Conservation (phyloP, 2,113 vertebrate genomes). For the Pavo muticus region DNA sequence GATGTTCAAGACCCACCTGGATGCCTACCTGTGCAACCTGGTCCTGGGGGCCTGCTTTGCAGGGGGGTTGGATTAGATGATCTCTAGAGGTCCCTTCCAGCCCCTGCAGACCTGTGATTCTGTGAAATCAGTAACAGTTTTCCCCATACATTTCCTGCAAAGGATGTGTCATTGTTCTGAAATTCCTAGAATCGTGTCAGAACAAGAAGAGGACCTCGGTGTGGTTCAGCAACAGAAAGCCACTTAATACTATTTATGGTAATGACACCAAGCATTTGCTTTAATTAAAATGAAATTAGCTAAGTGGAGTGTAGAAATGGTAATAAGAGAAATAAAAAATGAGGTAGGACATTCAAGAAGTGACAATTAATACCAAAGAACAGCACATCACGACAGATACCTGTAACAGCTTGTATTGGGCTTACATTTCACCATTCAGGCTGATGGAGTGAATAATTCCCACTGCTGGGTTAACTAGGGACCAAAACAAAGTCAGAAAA, state of each 20-base stretch:
- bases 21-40: no score
- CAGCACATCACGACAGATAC: background rate
- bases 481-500: background rate
- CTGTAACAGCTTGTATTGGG: background rate
- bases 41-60: no score
- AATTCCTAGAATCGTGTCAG: background rate
- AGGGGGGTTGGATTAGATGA: no score
- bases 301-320: constrained; percentile 16
- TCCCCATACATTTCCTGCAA: background rate
- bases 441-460: background rate
- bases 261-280: background rate
- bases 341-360: constrained; percentile 54
- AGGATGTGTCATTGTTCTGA: background rate
- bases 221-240: constrained; percentile 32
- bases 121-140: background rate
- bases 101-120: no score
- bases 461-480: constrained; percentile 1
- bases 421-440: background rate
- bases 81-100: no score
- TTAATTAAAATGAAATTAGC: constrained; percentile 34
- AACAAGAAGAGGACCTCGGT: background rate
- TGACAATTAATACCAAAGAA: constrained; percentile 22
- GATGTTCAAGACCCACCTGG: no score
- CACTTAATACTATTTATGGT: constrained; percentile 18
- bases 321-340: constrained; percentile 7